Evolutionary conservation across 2,888 invertebrate genomes (phyloP).

Genomic region (Bursaphelenchus okinawaensis): DNA sequence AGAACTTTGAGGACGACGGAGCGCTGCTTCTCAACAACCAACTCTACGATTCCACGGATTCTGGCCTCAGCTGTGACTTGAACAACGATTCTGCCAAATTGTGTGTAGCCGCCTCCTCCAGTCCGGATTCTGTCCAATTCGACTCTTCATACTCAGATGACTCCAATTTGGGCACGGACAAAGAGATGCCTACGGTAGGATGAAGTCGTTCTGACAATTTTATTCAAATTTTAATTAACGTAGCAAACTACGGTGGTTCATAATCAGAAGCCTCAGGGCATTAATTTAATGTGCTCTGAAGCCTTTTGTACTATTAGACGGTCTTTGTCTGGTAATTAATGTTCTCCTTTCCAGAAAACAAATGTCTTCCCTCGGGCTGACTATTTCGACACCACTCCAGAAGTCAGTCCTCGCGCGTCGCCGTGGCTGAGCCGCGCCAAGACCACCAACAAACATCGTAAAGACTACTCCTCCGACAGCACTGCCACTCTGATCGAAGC

Average conservation of each 20-base stretch:
- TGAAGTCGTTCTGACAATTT: not conserved
- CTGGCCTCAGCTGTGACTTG: constrained; percentile 29
- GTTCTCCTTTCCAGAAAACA: not conserved
- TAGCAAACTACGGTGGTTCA: too few species aligned
- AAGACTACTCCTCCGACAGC: constrained; percentile 29
- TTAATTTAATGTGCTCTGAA: too few species aligned
- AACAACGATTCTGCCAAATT: constrained; percentile 11
- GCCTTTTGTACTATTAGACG: too few species aligned
- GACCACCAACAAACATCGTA: constrained; percentile 14
- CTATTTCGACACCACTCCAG: not conserved
- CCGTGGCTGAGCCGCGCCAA: not conserved
- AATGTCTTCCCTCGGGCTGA: not conserved
- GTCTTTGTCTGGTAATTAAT: too few species aligned
- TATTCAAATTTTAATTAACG: not conserved
- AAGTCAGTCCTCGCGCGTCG: not conserved
- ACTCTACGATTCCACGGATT: constrained; percentile 38
- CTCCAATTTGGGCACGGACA: not conserved
- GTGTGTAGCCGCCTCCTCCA: constrained; percentile 8
- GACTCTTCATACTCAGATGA: constrained; percentile 23
- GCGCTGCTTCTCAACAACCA: constrained; percentile 17
- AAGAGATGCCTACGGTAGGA: not conserved
- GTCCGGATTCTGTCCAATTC: constrained; percentile 33
- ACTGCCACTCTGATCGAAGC: constrained; percentile 27
- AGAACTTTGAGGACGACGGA: constrained; percentile 33
- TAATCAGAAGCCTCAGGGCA: too few species aligned